These are phyloP conservation scores for Hypsibius dujardini DNA, from an alignment of 1,140 invertebrate species.

Conservation along the genomic window DNA sequence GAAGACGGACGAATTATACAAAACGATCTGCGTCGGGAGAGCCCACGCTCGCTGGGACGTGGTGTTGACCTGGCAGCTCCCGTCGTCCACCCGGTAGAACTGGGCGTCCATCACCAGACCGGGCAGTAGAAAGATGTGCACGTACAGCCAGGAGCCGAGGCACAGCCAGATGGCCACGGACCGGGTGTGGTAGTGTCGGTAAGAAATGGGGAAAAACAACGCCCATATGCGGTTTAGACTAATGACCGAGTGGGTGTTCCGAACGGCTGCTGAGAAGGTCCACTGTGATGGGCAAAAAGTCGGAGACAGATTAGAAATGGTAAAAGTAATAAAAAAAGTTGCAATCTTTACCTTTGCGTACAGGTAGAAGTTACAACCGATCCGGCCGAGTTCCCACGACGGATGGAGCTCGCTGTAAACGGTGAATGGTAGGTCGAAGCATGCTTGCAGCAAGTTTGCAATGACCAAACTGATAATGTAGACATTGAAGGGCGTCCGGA, in stretches of 20 bases:
- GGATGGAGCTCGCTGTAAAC: background rate
- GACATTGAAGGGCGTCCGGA: background rate
- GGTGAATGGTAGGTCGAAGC: background rate
- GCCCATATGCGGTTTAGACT: conserved; percentile 4
- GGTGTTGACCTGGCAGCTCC: background rate
- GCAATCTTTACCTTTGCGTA: background rate
- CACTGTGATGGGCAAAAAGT: background rate
- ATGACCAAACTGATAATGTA: background rate
- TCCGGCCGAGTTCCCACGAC: background rate
- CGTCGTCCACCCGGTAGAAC: background rate
- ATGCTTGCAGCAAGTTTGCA: background rate
- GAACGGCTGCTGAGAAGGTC: background rate
- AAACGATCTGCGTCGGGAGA: background rate
- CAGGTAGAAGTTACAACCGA: background rate
- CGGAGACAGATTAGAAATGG: too few relatives aligned
- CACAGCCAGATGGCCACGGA: background rate
- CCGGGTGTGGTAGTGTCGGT: background rate
- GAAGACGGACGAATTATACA: background rate
- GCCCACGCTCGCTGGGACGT: background rate
- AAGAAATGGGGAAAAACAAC: background rate
- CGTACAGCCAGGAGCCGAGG: background rate
- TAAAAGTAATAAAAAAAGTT: too few relatives aligned
- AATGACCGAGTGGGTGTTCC: conserved; percentile 5
- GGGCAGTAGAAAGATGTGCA: background rate
- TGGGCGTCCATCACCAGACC: background rate